These are phyloP conservation scores for Alethe castanea DNA, from an alignment of 2,113 vertebrate species.

Conservation along the genomic window DNA sequence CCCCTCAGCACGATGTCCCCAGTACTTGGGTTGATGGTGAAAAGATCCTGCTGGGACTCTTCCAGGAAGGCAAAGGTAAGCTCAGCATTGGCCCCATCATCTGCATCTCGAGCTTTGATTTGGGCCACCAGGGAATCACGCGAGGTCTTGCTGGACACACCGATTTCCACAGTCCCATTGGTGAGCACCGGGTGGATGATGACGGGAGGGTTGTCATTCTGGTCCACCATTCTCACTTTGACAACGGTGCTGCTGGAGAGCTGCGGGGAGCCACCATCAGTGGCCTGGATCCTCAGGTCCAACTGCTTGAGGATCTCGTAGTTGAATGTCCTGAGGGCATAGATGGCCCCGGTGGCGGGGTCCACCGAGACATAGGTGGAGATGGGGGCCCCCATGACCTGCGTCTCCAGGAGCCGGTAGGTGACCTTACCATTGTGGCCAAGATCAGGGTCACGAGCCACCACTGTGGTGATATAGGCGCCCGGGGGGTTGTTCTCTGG, in stretches of 20 bases:
- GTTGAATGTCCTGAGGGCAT: constrained; percentile 91
- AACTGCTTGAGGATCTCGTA: constrained; percentile 87
- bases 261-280: constrained; percentile 88
- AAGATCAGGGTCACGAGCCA: constrained; percentile 83
- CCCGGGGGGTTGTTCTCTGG: constrained; percentile 89
- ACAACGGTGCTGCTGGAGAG: constrained; percentile 88
- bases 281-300: constrained; percentile 87
- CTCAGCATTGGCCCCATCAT: constrained; percentile 87
- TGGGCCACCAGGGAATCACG: constrained; percentile 84
- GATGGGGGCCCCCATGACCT: constrained; percentile 79
- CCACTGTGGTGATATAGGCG: constrained; percentile 84
- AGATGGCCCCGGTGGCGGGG: constrained; percentile 87
- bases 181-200: constrained; percentile 82
- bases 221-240: constrained; percentile 88
- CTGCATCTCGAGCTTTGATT: constrained; percentile 87
- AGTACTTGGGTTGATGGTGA: constrained; percentile 83
- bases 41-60: constrained; percentile 79
- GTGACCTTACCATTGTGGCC: constrained; percentile 87
- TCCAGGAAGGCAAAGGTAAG: constrained; percentile 85
- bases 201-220: constrained; percentile 90
- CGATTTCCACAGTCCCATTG: constrained; percentile 87
- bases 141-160: constrained; percentile 84
- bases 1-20: constrained; percentile 85
- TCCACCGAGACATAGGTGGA: constrained; percentile 92
- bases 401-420: constrained; percentile 82